Evolutionary conservation across 2,888 invertebrate genomes (phyloP), one percentile per base, ranked within the genome.

Genomic region (Xanthorhoe spadicearia): DNA sequence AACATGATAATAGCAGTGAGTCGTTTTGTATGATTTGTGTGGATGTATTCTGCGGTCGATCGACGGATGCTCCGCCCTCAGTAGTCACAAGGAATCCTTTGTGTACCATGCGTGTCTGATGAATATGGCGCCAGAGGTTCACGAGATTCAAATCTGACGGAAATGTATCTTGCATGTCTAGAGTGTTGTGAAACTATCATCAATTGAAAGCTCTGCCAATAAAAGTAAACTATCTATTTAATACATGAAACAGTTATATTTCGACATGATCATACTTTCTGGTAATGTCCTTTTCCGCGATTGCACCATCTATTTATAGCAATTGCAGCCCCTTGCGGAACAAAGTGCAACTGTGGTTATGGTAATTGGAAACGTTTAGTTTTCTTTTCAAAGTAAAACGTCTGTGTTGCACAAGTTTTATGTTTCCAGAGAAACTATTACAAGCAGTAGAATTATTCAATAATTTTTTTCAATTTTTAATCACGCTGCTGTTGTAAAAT

Each of bases 81-180:
- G 73, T 77, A 75, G 66, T 72, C 71, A 89, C 86, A 91, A 89
- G 83, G 83, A 78, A 76, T 75, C 72, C 89, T 81, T 87, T 92
- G 86, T 90, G 85, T 81, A 80, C 81, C 78, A 78, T 72, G 75
- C 77, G 76, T 78, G 78, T 77, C 78, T 77, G 83, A 77, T 74
- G 56, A 68, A 66, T 54, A 64, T 62, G 72, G 70, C 72, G 72
- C 74, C 70, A 63, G 61, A 57, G 66, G 64, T 64, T 62, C 60
- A 60, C 48, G 59, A 69, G 68, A 69, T 67, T 65, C 61, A 65
- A 68, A 72, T 73, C 60, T 59, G 51, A 54, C 58, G 57, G 49
- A 66, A 49, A 57, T 64, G 32, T 46, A 52, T 57, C 61, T 61
- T 56, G 52, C 38, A 38, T 55, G 35, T 6, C 28, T 61, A 49